Evolutionary conservation across 1,140 invertebrate genomes (phyloP).

Genomic region (Drosophila repletoides): DNA sequence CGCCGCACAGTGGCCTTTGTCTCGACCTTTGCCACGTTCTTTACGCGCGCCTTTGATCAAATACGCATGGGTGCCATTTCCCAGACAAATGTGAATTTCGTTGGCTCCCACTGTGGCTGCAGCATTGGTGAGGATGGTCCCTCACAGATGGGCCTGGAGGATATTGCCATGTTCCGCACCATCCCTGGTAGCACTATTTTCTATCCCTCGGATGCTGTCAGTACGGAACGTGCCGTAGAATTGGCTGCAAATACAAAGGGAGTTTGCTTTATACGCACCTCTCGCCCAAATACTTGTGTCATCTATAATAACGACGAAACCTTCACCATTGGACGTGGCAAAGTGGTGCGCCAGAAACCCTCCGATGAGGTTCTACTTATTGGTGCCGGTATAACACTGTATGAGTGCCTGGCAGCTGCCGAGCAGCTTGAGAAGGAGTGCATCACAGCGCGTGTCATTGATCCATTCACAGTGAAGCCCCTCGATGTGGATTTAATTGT

Average conservation of each 20-base stretch:
- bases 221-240: conserved; percentile 96
- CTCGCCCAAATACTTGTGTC: conserved; percentile 93
- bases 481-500: conserved; percentile 92
- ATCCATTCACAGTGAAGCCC: conserved; percentile 98
- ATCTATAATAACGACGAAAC: conserved; percentile 94
- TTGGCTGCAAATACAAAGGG: conserved; percentile 97
- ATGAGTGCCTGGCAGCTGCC: conserved; percentile 94
- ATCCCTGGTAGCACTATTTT: conserved; percentile 97
- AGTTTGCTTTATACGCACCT: conserved; percentile 97
- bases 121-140: conserved; percentile 99
- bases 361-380: conserved; percentile 94
- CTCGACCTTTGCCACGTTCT: conserved; percentile 99
- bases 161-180: conserved; percentile 96
- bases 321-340: conserved; percentile 91
- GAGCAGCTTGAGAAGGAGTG: conserved; percentile 88
- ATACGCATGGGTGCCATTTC: conserved; percentile 99
- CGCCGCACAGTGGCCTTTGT: conserved; percentile 95
- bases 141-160: conserved; percentile 99
- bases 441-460: conserved; percentile 91
- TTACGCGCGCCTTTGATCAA: conserved; percentile 98
- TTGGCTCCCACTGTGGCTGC: conserved; percentile 96
- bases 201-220: conserved; percentile 98
- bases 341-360: conserved; percentile 89
- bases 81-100: conserved; percentile 98
- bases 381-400: conserved; percentile 95